A percentile compares a stretch with the other conserved stretches of the same genome.
phyloP scores from a whole-genome alignment of 2,113 vertebrate species.

The Aleadryas rufinucha region DNA sequence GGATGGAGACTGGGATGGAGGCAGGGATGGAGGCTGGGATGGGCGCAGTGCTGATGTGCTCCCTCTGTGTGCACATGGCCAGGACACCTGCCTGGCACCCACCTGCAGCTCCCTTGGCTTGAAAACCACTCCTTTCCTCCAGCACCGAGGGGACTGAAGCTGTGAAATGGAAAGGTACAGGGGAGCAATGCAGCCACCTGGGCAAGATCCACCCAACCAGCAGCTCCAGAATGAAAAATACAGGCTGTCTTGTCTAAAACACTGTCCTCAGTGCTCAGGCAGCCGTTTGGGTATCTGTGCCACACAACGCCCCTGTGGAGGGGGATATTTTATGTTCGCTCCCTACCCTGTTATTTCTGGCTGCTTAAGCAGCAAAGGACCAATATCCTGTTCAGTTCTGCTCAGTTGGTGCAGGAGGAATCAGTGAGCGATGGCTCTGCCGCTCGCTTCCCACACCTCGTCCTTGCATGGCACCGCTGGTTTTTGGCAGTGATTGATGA shows the following conservation, averaged over 20 bases:
- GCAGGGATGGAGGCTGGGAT: background rate
- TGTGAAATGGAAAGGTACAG: background rate
- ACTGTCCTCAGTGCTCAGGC: background rate
- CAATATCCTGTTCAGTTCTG: background rate
- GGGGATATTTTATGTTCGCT: background rate
- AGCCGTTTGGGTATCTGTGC: background rate
- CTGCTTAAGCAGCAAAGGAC: constrained; percentile 34
- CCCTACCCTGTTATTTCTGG: constrained; percentile 30
- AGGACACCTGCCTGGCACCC: background rate
- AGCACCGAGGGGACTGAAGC: background rate
- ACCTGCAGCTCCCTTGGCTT: background rate
- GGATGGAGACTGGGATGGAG: background rate
- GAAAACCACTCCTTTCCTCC: background rate
- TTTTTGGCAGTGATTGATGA: constrained; percentile 5
- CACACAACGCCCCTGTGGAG: background rate
- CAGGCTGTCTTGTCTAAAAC: background rate
- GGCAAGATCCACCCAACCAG: background rate
- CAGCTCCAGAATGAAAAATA: background rate
- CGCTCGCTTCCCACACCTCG: background rate
- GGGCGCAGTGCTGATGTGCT: fast-evolving
- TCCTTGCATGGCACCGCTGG: background rate
- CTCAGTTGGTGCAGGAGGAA: background rate
- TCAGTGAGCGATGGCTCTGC: background rate
- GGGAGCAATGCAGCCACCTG: background rate
- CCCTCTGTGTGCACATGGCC: fast-evolving